phyloP scores from a whole-genome alignment of 2,888 invertebrate genomes.

The Orthonevra nobilis region DNA sequence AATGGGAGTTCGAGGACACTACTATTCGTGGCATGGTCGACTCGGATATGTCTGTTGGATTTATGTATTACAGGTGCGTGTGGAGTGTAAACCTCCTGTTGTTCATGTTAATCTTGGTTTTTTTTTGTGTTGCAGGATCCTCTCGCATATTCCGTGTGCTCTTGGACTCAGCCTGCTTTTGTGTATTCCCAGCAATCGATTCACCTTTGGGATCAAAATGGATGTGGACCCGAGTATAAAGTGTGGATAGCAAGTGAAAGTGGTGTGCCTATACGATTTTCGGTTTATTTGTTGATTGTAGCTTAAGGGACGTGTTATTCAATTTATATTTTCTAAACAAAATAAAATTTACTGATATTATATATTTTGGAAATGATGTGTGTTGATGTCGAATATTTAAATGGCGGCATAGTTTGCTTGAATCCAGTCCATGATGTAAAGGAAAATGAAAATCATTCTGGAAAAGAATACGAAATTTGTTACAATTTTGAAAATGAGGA shows the following conservation, averaged over 20 bases:
- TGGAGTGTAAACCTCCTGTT: constrained; percentile 12
- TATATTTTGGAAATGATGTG: too few species aligned
- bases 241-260: constrained; percentile 24
- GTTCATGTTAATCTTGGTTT: too few species aligned
- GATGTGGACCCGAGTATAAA: constrained; percentile 76
- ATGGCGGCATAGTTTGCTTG: too few species aligned
- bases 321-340: not conserved
- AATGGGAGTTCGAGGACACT: constrained; percentile 77
- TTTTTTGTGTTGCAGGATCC: constrained; percentile 72
- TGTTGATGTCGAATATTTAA: too few species aligned
- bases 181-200: constrained; percentile 77
- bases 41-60: constrained; percentile 78
- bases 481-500: too few species aligned
- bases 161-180: constrained; percentile 77
- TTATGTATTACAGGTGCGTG: constrained; percentile 77
- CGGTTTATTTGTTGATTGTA: constrained; percentile 12
- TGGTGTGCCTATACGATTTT: not conserved
- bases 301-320: constrained; percentile 7
- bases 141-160: constrained; percentile 75
- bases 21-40: constrained; percentile 77
- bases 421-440: too few species aligned
- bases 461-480: too few species aligned
- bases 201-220: constrained; percentile 78
- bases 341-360: too few species aligned
- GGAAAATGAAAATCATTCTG: too few species aligned